Evolutionary conservation across 2,113 vertebrate genomes (phyloP).

Genomic region (Xiphias gladius): DNA sequence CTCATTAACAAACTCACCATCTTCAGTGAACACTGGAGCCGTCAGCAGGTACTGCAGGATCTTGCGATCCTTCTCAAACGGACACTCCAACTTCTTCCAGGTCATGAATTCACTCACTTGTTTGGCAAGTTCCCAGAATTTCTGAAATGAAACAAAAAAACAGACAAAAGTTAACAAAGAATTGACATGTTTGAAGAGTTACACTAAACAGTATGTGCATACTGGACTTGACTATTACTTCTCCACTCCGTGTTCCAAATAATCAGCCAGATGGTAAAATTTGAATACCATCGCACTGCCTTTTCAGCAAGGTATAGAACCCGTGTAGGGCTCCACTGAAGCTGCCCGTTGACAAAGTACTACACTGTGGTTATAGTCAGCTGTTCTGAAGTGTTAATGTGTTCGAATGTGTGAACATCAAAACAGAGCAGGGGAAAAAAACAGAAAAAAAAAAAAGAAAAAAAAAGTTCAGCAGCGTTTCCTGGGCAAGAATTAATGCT

Average conservation of each 20-base stretch:
- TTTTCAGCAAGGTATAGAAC: neutral
- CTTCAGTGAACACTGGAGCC: constrained; percentile 91
- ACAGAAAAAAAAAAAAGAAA: neutral
- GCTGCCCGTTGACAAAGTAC: too few species aligned
- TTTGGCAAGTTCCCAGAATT: constrained; percentile 97
- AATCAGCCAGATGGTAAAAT: too few species aligned
- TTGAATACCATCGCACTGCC: too few species aligned
- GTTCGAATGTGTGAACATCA: neutral
- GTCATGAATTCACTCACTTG: constrained; percentile 96
- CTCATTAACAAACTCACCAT: constrained; percentile 83
- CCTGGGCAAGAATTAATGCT: neutral
- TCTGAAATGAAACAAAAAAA: constrained; percentile 79
- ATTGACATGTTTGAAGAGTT: neutral
- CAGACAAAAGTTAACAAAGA: neutral
- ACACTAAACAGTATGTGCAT: too few species aligned
- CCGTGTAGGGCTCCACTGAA: neutral
- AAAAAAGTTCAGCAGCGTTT: neutral
- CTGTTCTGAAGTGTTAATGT: neutral
- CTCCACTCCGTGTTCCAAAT: too few species aligned
- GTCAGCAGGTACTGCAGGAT: constrained; percentile 94
- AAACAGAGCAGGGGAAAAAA: neutral
- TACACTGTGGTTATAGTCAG: neutral
- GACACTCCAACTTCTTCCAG: constrained; percentile 96
- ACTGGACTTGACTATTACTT: too few species aligned
- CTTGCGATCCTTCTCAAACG: constrained; percentile 93